Base-by-base conservation (phyloP, 2,113 vertebrate genomes). In the Petromus typicus region DNA sequence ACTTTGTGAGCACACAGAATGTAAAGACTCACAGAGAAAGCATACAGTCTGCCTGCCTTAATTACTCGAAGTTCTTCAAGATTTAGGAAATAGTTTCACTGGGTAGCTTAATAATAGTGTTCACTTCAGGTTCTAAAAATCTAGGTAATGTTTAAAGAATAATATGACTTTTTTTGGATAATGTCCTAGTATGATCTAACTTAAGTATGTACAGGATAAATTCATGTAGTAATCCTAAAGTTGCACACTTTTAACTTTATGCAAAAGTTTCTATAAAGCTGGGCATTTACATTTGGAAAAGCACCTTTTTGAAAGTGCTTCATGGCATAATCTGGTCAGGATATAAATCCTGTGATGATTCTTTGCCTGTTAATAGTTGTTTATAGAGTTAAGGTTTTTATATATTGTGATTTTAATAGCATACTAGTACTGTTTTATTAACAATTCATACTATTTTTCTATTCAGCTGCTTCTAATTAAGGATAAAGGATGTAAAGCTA, bases 161-260 rank as follows among this genome's bases (percentile, higher is more conserved):
- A 94, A 1, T 43, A 61, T 43, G 48, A 81, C 90, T 93, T 95
- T 91, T 94, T 91, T 87, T 91, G 75, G 76, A 89, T 0, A 90
- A 66, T 81, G 25, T 94, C 67, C 63, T 48, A 79, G 32, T 16
- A 37, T 69, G 40, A 5, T 92, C 61, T 79, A 56, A 57, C 20
- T 63, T 94, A 94, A 79, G 32, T 59, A n/a, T n/a, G 25, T 57
- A 86, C 34, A 87, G 95, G 90, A 89, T 59, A 83, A 90, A 86
- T 25, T 30, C 27, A 43, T 25, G 3, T 51, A 78, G 34, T 73
- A 82, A 82, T 56, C 25, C 32, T 79, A 40, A 73, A 89, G 81
- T 83, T 63, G 64, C 30, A 57, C 22, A 80, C 45, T 87, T 56
- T 91, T 81, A 89, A 86, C n/a, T 73, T 95, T 43, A 91, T 32